These are phyloP conservation scores for Pseudanteris insignis DNA, from an alignment of 2,888 invertebrate species.

Conservation along the genomic window DNA sequence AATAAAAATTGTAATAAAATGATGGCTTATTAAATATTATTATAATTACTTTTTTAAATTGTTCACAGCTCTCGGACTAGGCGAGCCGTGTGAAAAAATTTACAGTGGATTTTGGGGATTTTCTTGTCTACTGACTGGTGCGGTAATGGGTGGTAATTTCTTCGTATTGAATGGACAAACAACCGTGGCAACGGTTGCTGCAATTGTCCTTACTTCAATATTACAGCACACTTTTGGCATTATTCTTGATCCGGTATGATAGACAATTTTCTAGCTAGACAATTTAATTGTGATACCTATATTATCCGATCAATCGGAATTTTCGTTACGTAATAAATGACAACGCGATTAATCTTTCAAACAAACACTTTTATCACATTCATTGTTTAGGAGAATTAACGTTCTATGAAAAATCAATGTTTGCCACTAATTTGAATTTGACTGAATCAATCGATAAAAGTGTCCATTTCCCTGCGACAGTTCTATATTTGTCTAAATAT, in stretches of 20 bases:
- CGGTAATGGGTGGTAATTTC: conserved; percentile 64
- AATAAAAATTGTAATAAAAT: no score
- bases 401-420: conserved; percentile 1
- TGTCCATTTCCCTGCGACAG: conserved; percentile 8
- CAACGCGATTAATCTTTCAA: no score
- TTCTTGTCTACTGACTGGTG: conserved; percentile 64
- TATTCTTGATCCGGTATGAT: conserved; percentile 48
- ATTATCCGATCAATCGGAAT: no score
- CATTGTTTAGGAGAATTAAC: not conserved
- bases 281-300: no score
- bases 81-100: conserved; percentile 52
- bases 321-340: no score
- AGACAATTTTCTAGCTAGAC: not conserved
- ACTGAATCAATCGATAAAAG: conserved; percentile 6
- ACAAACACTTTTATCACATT: not conserved
- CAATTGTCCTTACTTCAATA: conserved; percentile 60
- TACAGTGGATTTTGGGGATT: conserved; percentile 67
- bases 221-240: conserved; percentile 58
- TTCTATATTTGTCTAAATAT: no score
- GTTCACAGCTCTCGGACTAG: conserved; percentile 52
- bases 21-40: not conserved
- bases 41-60: no score
- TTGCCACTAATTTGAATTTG: not conserved
- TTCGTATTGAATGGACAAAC: conserved; percentile 62
- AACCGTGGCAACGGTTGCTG: conserved; percentile 54